Evolutionary conservation across 2,113 vertebrate genomes (phyloP).

Genomic region (Axis porcinus): DNA sequence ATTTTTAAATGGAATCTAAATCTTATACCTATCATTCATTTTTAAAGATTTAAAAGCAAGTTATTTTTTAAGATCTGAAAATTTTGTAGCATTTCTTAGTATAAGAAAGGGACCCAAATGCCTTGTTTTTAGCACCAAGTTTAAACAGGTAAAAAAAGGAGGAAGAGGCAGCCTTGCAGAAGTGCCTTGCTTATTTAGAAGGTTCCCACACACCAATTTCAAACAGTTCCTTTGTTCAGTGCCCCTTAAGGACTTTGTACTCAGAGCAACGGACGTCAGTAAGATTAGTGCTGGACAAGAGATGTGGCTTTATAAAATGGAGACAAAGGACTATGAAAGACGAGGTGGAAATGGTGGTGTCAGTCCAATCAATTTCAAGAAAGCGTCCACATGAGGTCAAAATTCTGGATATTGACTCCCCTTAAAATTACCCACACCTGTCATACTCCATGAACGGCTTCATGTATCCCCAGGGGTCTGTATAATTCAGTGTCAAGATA

Average conservation of each 20-base stretch:
- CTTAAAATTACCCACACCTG: background rate
- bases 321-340: background rate
- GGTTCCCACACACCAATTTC: background rate
- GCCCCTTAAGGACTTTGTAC: background rate
- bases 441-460: background rate
- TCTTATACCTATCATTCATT: background rate
- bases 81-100: background rate
- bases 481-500: background rate
- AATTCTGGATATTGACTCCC: background rate
- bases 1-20: conserved; percentile 17
- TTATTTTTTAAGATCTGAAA: background rate
- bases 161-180: background rate
- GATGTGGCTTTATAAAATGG: background rate
- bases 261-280: background rate
- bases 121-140: background rate
- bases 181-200: background rate
- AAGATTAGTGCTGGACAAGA: background rate
- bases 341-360: background rate
- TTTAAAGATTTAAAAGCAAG: conserved; percentile 12
- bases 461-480: background rate
- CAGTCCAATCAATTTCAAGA: background rate
- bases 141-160: background rate
- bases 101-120: background rate
- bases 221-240: background rate
- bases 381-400: background rate